Conservation (phyloP, 2,888 invertebrate genomes). For the Drosophila barbarae region DNA sequence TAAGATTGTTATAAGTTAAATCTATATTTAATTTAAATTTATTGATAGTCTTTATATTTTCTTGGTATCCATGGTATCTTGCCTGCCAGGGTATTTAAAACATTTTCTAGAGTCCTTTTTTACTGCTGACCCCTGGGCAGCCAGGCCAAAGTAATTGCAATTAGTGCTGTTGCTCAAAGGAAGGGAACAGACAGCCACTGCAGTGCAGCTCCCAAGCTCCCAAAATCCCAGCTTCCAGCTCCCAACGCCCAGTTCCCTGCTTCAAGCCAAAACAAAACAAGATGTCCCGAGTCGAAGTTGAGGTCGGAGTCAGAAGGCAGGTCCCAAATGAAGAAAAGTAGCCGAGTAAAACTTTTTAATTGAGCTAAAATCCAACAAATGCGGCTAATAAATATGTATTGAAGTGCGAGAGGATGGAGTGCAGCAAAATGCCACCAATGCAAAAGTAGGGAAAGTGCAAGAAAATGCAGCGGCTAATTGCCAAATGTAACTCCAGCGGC, state of each 20-base stretch:
- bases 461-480: conserved; percentile 68
- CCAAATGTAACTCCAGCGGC: conserved; percentile 62
- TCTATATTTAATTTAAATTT: neutral
- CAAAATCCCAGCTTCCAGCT: conserved; percentile 4
- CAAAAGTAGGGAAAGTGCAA: conserved; percentile 36
- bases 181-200: conserved; percentile 42
- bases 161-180: conserved; percentile 43
- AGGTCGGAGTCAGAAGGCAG: conserved; percentile 48
- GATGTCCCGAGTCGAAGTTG: conserved; percentile 39
- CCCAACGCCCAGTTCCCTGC: neutral
- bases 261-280: conserved; percentile 36
- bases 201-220: conserved; percentile 27
- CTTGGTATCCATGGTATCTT: neutral
- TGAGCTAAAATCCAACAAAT: conserved; percentile 75
- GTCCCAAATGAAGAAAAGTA: conserved; percentile 69
- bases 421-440: conserved; percentile 6
- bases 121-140: conserved; percentile 8
- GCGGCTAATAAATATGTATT: conserved; percentile 75
- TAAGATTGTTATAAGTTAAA: neutral
- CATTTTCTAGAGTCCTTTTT: neutral
- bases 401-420: conserved; percentile 44
- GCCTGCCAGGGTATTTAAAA: conserved; percentile 5
- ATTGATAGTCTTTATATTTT: neutral
- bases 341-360: conserved; percentile 72
- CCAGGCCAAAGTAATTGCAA: conserved; percentile 62